phyloP scores from a whole-genome alignment of 2,113 vertebrate genomes.

The Chionomys nivalis region DNA sequence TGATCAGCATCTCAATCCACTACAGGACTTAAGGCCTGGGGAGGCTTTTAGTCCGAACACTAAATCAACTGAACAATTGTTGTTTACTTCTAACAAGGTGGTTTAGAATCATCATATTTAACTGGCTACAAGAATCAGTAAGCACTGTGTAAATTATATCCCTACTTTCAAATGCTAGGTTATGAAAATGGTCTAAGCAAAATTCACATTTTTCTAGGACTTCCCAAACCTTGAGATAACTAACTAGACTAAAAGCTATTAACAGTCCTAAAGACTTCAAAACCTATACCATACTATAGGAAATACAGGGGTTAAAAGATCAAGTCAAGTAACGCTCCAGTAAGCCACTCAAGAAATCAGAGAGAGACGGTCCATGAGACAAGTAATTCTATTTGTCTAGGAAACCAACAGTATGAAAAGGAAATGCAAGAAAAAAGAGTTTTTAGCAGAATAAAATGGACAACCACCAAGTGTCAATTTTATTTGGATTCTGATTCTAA shows the following conservation, averaged over 20 bases:
- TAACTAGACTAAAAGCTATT: slow-evolving; percentile 21
- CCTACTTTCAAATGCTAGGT: slow-evolving; percentile 8
- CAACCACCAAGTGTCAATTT: slow-evolving; percentile 12
- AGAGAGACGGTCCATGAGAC: neutral
- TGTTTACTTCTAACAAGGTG: slow-evolving; percentile 3
- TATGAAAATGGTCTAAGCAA: slow-evolving; percentile 7
- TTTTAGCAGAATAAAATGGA: neutral
- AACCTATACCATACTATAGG: slow-evolving; percentile 14
- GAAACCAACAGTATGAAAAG: neutral
- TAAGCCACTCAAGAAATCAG: slow-evolving; percentile 2
- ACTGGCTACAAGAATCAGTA: neutral
- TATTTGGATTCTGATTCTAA: slow-evolving; percentile 12
- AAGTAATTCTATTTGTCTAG: slow-evolving; percentile 40
- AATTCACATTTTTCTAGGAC: slow-evolving; percentile 15
- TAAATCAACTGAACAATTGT: slow-evolving; percentile 39
- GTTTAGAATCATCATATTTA: neutral
- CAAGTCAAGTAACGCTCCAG: slow-evolving; percentile 2
- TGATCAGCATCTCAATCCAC: slow-evolving; percentile 32
- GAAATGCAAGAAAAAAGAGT: neutral
- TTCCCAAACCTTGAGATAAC: slow-evolving; percentile 30
- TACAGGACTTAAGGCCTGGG: neutral
- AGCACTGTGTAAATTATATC: neutral
- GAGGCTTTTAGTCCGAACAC: neutral
- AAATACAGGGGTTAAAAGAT: neutral
- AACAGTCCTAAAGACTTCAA: slow-evolving; percentile 19